Conservation (phyloP, 2,888 invertebrate genomes). For the Corbicula japonica region DNA sequence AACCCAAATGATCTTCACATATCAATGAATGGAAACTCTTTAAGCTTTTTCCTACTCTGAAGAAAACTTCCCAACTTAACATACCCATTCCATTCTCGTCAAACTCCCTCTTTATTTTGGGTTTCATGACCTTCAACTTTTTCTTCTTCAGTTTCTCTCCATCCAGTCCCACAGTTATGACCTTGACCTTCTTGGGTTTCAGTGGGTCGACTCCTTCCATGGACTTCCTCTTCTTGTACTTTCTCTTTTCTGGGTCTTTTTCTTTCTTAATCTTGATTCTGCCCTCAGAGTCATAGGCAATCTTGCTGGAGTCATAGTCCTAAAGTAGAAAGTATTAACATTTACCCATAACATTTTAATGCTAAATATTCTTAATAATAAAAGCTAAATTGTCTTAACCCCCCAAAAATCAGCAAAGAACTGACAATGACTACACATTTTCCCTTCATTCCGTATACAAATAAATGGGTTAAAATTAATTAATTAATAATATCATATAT, state of each 20-base stretch:
- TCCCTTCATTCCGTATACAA: too few relatives aligned
- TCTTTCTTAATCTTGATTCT: slow-evolving; percentile 77
- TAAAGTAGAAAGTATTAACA: neutral
- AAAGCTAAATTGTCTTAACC: too few relatives aligned
- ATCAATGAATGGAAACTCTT: too few relatives aligned
- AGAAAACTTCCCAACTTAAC: too few relatives aligned
- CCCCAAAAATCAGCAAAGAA: too few relatives aligned
- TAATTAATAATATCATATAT: too few relatives aligned
- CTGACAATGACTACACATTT: too few relatives aligned
- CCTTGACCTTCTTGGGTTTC: slow-evolving; percentile 70
- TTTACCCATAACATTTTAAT: too few relatives aligned
- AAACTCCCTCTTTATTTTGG: slow-evolving; percentile 73
- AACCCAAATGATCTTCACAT: too few relatives aligned
- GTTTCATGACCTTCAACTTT: slow-evolving; percentile 72
- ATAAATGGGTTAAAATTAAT: too few relatives aligned
- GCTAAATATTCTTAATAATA: too few relatives aligned
- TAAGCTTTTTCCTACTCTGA: too few relatives aligned
- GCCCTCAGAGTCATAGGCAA: slow-evolving; percentile 67
- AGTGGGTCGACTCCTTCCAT: slow-evolving; percentile 52
- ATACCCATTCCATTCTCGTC: slow-evolving; percentile 74
- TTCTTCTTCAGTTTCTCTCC: slow-evolving; percentile 76
- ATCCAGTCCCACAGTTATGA: slow-evolving; percentile 70
- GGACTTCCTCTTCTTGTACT: slow-evolving; percentile 72
- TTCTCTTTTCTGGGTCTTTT: slow-evolving; percentile 75
- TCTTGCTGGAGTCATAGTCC: slow-evolving; percentile 55